These are phyloP conservation scores for Salvelinus fontinalis DNA, from an alignment of 2,113 vertebrate species.

Conservation along the genomic window DNA sequence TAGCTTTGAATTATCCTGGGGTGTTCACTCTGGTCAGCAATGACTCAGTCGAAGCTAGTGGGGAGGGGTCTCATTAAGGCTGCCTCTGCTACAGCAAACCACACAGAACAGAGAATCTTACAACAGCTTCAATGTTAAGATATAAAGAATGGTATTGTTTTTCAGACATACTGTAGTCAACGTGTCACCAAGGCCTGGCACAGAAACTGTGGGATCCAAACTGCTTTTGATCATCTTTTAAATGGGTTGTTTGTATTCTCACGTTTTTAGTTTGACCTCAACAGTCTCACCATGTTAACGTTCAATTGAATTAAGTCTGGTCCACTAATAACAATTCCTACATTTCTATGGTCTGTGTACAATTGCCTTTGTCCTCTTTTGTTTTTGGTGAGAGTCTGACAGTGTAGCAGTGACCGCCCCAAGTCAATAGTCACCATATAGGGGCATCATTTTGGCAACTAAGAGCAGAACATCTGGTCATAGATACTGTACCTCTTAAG, in stretches of 20 bases:
- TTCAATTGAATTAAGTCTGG: neutral
- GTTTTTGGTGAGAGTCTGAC: neutral
- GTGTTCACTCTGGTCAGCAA: too few species aligned
- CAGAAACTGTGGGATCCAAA: constrained; percentile 3
- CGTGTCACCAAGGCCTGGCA: constrained; percentile 1
- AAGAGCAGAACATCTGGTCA: too few species aligned
- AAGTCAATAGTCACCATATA: neutral
- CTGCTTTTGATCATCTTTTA: neutral
- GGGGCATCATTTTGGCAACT: neutral
- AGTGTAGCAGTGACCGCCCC: too few species aligned
- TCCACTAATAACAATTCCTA: neutral
- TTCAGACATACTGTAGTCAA: neutral
- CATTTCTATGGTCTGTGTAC: neutral
- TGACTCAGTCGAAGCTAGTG: too few species aligned
- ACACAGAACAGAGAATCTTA: neutral
- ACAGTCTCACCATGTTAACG: neutral
- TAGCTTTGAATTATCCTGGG: too few species aligned
- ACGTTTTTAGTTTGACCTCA: neutral
- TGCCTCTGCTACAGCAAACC: too few species aligned
- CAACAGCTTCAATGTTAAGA: neutral
- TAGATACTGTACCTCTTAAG: too few species aligned
- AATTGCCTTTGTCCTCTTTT: neutral
- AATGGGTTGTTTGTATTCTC: neutral
- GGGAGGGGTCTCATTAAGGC: too few species aligned
- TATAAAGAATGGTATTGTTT: constrained; percentile 1